These are phyloP conservation scores for Noctilio leporinus DNA, from an alignment of 2,113 vertebrate genomes.

Conservation along the genomic window DNA sequence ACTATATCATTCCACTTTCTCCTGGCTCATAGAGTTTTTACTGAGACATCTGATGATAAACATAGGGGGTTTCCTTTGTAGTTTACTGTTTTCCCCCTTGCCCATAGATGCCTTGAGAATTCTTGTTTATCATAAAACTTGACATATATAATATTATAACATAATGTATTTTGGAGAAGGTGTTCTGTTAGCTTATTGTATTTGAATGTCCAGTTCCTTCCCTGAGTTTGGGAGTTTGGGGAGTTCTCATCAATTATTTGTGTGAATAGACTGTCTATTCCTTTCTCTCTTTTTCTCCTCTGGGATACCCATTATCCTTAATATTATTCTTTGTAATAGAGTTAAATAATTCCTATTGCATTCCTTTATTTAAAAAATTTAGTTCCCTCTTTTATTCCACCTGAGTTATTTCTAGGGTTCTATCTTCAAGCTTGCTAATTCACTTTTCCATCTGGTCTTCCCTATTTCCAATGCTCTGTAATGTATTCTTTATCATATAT, in stretches of 20 bases:
- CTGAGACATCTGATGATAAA: background rate
- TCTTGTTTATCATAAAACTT: background rate
- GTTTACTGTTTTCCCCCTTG: background rate
- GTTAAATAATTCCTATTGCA: background rate
- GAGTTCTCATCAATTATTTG: background rate
- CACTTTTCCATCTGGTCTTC: background rate
- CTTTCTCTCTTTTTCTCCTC: background rate
- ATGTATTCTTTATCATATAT: background rate
- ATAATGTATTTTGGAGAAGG: background rate
- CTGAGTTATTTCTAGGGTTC: background rate
- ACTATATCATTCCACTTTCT: background rate
- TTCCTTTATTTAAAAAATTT: background rate
- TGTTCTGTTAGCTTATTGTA: background rate
- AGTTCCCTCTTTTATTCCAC: background rate
- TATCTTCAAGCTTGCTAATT: background rate
- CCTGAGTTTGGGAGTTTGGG: background rate
- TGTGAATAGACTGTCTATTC: background rate
- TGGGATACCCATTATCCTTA: background rate
- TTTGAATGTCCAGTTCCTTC: background rate
- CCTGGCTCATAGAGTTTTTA: background rate
- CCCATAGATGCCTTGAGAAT: background rate
- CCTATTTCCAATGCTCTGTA: background rate
- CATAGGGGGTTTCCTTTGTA: background rate
- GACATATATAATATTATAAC: background rate
- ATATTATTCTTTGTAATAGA: background rate